These are phyloP conservation scores for Ormia ochracea DNA, from an alignment of 2,888 invertebrate genomes.

Conservation along the genomic window DNA sequence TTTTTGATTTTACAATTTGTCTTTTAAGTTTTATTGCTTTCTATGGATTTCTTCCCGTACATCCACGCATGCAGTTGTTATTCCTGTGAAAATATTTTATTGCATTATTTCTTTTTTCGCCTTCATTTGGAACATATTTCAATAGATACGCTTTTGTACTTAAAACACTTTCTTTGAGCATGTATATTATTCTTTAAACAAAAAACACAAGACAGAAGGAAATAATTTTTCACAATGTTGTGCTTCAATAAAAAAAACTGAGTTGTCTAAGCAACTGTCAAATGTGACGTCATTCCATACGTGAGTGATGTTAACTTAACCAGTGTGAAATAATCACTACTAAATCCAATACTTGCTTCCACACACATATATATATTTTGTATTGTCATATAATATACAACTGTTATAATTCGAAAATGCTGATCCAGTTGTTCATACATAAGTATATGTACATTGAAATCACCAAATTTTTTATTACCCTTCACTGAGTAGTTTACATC, in stretches of 20 bases:
- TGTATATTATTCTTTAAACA: conserved; percentile 31
- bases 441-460: too few species aligned
- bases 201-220: conserved; percentile 48
- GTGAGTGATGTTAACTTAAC: background rate
- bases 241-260: conserved; percentile 47
- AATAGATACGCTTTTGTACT: too few species aligned
- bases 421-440: too few species aligned
- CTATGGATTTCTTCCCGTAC: conserved; percentile 24
- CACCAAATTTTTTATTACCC: too few species aligned
- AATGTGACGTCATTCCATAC: conserved; percentile 47
- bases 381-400: too few species aligned
- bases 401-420: too few species aligned
- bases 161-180: too few species aligned
- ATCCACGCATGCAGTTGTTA: conserved; percentile 60
- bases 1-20: background rate
- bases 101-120: conserved; percentile 21
- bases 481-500: too few species aligned
- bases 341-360: too few species aligned
- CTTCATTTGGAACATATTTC: conserved; percentile 29
- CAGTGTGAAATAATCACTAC: background rate
- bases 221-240: conserved; percentile 55
- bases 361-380: too few species aligned
- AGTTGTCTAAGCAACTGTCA: conserved; percentile 59
- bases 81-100: conserved; percentile 22
- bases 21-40: background rate